Conservation (phyloP, 2,888 invertebrate species). For the Ypsolopha scabrella region DNA sequence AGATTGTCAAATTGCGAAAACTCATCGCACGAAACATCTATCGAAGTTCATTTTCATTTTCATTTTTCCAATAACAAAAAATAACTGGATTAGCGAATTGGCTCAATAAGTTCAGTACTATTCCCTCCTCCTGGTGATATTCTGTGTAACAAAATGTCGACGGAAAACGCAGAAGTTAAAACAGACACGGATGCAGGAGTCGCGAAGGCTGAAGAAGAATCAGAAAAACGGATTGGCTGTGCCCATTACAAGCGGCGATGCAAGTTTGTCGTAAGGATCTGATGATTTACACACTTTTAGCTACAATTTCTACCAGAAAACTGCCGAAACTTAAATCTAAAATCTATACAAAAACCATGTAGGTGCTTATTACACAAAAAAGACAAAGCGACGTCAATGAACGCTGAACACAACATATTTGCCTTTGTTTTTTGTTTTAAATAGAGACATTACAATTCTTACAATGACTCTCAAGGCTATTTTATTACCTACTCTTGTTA, state of each 20-base stretch:
- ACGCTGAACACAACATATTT: constrained; percentile 16
- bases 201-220: constrained; percentile 23
- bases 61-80: no score
- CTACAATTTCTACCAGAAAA: background rate
- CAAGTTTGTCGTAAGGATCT: constrained; percentile 82
- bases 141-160: constrained; percentile 33
- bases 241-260: constrained; percentile 87
- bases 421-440: constrained; percentile 5
- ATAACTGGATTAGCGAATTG: no score
- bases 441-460: background rate
- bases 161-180: constrained; percentile 19
- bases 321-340: no score
- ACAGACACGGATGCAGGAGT: background rate
- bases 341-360: no score
- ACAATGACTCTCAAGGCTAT: background rate
- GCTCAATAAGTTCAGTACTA: background rate
- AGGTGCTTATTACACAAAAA: background rate
- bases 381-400: constrained; percentile 47
- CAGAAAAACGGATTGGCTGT: constrained; percentile 75
- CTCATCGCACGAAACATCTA: no score
- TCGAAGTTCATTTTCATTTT: no score
- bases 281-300: constrained; percentile 26
- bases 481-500: no score
- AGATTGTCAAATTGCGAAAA: no score
- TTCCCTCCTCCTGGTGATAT: background rate